phyloP scores from a whole-genome alignment of 2,797 vertebrate genomes.

The Nyctibius grandis region DNA sequence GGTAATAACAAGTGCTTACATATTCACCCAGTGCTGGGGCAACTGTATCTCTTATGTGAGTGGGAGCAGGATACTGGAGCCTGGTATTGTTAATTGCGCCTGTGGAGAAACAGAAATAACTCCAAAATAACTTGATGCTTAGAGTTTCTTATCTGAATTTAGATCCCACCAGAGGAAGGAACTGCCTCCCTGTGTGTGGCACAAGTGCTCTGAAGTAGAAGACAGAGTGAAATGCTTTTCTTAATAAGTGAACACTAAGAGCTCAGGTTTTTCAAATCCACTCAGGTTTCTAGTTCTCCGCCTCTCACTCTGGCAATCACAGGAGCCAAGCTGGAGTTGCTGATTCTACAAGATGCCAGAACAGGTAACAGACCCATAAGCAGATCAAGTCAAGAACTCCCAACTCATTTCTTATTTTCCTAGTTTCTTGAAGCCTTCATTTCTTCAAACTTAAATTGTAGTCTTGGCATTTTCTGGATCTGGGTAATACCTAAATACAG shows the following conservation, averaged over 20 bases:
- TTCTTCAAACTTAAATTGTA: neutral
- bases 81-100: neutral
- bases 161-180: neutral
- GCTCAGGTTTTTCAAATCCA: neutral
- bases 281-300: neutral
- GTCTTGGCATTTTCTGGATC: neutral
- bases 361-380: neutral
- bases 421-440: neutral
- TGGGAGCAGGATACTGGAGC: neutral
- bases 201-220: neutral
- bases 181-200: neutral
- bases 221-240: neutral
- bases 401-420: neutral
- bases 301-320: fast-evolving
- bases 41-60: neutral
- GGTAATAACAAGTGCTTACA: neutral
- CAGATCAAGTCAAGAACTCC: neutral
- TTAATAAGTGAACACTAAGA: neutral
- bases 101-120: neutral
- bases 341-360: neutral
- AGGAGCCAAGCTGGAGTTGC: neutral
- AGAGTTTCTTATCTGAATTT: neutral
- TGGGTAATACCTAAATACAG: neutral
- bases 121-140: neutral
- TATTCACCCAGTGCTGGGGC: neutral